Evolutionary conservation across 1,140 invertebrate species (phyloP).

Genomic region (Brevipalpus yothersi): DNA sequence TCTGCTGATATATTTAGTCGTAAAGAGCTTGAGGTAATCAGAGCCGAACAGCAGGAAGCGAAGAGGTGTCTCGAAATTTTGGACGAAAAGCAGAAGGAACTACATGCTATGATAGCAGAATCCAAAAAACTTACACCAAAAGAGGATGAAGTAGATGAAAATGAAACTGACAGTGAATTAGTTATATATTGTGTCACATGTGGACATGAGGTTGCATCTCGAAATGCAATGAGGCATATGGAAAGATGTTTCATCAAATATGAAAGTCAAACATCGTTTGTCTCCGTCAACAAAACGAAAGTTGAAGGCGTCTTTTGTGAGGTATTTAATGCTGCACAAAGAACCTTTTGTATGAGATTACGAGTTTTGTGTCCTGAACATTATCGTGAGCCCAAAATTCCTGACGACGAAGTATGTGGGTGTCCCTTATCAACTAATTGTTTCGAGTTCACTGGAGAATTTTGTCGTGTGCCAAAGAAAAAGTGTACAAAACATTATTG

Average conservation of each 20-base stretch:
- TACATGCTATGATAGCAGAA: constrained; percentile 24
- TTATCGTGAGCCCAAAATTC: constrained; percentile 80
- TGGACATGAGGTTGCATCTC: constrained; percentile 64
- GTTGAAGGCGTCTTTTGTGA: constrained; percentile 98
- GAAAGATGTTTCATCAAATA: constrained; percentile 90
- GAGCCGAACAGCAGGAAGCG: constrained; percentile 34
- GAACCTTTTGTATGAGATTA: constrained; percentile 85
- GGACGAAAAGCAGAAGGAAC: constrained; percentile 43
- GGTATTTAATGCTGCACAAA: constrained; percentile 63
- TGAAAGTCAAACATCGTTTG: constrained; percentile 72
- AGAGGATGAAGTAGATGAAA: constrained; percentile 15
- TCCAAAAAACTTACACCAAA: constrained; percentile 1
- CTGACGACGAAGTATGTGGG: constrained; percentile 45
- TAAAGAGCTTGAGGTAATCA: constrained; percentile 50
- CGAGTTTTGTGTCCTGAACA: constrained; percentile 92
- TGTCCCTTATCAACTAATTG: constrained; percentile 35
- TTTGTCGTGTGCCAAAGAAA: constrained; percentile 67
- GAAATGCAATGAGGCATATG: constrained; percentile 70
- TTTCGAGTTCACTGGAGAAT: constrained; percentile 48
- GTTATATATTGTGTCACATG: constrained; percentile 89
- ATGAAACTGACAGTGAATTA: constrained; percentile 41
- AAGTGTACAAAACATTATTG: constrained; percentile 71
- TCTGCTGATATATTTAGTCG: constrained; percentile 64
- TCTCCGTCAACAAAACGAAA: constrained; percentile 70
- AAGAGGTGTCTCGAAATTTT: constrained; percentile 32